Evolutionary conservation across 2,888 invertebrate species (phyloP).

Genomic region (Nesidiocoris tenuis): DNA sequence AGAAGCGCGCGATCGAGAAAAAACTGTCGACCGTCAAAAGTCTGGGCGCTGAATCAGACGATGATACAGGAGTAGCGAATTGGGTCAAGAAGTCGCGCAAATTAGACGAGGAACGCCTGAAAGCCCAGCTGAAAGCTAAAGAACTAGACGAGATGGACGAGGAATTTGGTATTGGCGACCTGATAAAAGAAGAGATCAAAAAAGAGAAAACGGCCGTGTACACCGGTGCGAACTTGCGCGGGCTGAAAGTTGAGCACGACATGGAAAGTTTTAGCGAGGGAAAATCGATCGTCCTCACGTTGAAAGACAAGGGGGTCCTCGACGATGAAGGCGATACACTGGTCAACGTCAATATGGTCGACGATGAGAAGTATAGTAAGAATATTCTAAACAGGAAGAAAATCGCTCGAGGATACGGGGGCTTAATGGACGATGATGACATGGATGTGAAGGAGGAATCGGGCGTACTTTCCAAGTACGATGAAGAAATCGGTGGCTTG

Average conservation of each 20-base stretch:
- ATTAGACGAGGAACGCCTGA: slow-evolving; percentile 73
- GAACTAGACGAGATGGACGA: slow-evolving; percentile 92
- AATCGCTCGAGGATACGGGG: slow-evolving; percentile 84
- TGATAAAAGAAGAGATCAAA: slow-evolving; percentile 76
- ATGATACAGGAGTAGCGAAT: slow-evolving; percentile 65
- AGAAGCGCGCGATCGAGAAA: slow-evolving; percentile 73
- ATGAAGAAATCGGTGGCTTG: slow-evolving; percentile 83
- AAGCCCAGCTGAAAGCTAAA: slow-evolving; percentile 86
- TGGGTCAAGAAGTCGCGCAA: slow-evolving; percentile 85
- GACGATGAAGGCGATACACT: slow-evolving; percentile 82
- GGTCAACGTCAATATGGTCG: slow-evolving; percentile 86
- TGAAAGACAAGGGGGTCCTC: slow-evolving; percentile 88
- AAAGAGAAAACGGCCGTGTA: slow-evolving; percentile 65
- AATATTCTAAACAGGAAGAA: slow-evolving; percentile 82
- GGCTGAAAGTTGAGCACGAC: slow-evolving; percentile 84
- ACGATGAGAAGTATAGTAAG: slow-evolving; percentile 80
- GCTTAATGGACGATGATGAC: slow-evolving; percentile 73
- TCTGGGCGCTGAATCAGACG: slow-evolving; percentile 72
- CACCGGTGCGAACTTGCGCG: slow-evolving; percentile 69
- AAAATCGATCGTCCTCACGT: slow-evolving; percentile 80
- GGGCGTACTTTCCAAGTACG: slow-evolving; percentile 86
- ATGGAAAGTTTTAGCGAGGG: slow-evolving; percentile 71
- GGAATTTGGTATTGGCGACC: slow-evolving; percentile 84
- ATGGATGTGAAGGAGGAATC: slow-evolving; percentile 68
- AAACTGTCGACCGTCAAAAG: slow-evolving; percentile 63